phyloP scores from a whole-genome alignment of 2,888 invertebrate genomes.

The Colostygia pectinataria region DNA sequence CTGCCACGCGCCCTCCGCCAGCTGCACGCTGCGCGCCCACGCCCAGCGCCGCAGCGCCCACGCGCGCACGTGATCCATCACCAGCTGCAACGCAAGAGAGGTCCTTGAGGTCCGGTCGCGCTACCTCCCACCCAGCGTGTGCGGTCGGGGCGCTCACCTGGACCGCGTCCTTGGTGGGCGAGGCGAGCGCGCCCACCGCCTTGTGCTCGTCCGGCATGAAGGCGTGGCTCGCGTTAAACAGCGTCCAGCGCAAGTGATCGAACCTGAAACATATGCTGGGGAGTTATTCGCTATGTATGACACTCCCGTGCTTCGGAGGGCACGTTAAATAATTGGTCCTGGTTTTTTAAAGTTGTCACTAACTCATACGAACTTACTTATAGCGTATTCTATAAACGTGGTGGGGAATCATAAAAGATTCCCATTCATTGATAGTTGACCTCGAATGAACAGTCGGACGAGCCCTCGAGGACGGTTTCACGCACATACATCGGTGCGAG shows the following conservation, averaged over 20 bases:
- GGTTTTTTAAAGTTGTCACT: too few relatives aligned
- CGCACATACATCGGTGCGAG: too few relatives aligned
- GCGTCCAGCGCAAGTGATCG: constrained; percentile 93
- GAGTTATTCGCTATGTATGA: too few relatives aligned
- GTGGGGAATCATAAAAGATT: too few relatives aligned
- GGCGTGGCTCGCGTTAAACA: constrained; percentile 92
- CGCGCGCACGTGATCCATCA: constrained; percentile 38
- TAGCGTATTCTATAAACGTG: too few relatives aligned
- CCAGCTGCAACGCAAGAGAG: constrained; percentile 50
- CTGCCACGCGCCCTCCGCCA: constrained; percentile 63
- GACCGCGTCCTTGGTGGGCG: constrained; percentile 87
- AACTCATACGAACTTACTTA: too few relatives aligned
- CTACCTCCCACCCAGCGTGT: background rate
- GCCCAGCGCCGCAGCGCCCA: constrained; percentile 46
- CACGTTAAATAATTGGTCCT: too few relatives aligned
- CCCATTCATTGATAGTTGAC: too few relatives aligned
- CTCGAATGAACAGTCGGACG: too few relatives aligned
- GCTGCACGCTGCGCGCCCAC: constrained; percentile 26
- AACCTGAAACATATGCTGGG: constrained; percentile 50
- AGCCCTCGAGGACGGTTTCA: too few relatives aligned
- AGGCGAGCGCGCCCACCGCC: constrained; percentile 85
- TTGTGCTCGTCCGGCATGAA: constrained; percentile 91
- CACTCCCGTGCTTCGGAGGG: too few relatives aligned
- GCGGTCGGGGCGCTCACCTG: constrained; percentile 56
- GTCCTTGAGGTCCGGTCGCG: too few relatives aligned